These are phyloP conservation scores for Tichodroma muraria DNA, from an alignment of 2,113 vertebrate species.

Conservation along the genomic window DNA sequence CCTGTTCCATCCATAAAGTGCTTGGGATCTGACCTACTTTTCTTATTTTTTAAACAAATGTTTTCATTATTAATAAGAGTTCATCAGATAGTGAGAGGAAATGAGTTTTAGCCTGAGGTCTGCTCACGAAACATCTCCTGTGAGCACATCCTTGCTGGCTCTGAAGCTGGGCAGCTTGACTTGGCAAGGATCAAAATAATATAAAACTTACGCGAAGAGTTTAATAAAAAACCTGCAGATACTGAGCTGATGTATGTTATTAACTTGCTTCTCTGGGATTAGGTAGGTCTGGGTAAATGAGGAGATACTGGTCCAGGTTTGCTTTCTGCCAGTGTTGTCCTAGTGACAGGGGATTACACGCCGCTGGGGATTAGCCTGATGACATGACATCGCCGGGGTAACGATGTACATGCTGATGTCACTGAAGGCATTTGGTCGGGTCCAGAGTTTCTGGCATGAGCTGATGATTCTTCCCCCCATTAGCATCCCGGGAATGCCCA, in stretches of 20 bases:
- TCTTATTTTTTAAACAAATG: neutral
- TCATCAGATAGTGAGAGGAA: neutral
- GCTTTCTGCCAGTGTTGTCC: neutral
- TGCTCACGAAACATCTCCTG: neutral
- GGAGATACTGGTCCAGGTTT: neutral
- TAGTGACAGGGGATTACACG: neutral
- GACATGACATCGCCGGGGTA: neutral
- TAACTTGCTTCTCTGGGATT: constrained; percentile 44
- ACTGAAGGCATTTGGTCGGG: neutral
- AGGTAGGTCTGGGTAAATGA: constrained; percentile 17
- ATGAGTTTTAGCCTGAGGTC: neutral
- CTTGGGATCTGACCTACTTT: neutral
- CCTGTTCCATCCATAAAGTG: neutral
- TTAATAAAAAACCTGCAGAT: constrained; percentile 20
- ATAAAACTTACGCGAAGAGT: neutral
- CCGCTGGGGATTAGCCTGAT: neutral
- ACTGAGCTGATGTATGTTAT: constrained; percentile 1
- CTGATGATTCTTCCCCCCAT: neutral
- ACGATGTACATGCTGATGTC: neutral
- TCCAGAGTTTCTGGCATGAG: neutral
- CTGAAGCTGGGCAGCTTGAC: neutral
- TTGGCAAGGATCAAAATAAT: constrained; percentile 7
- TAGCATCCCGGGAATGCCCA: neutral
- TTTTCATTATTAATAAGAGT: constrained; percentile 1
- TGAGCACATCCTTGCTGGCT: neutral